Conservation (phyloP, 92 coral and sea anemone species). For the Umimayanthus chanpuru region DNA sequence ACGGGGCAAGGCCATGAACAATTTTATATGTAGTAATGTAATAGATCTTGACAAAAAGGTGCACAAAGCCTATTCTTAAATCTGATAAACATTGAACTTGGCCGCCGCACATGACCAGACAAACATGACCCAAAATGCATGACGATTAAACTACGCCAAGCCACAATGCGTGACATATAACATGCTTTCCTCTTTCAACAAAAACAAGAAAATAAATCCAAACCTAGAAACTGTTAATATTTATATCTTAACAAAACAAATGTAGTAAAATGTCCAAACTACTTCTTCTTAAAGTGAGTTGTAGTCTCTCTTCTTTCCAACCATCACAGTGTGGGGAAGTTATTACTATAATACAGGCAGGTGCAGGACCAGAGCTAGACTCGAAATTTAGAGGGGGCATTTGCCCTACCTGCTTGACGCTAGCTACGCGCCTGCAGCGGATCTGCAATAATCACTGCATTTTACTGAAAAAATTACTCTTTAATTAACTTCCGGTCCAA, state of each 20-base stretch:
- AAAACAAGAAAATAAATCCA: neutral
- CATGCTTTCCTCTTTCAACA: slow-evolving; percentile 25
- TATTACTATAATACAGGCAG: neutral
- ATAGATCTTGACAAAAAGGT: too few relatives aligned
- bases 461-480: too few relatives aligned
- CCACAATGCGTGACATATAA: neutral
- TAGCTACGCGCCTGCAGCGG: too few relatives aligned
- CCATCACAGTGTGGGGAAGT: neutral
- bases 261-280: neutral
- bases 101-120: neutral
- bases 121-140: neutral
- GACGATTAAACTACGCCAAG: neutral
- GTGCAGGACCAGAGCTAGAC: too few relatives aligned
- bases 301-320: slow-evolving; percentile 21
- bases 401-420: too few relatives aligned
- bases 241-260: slow-evolving; percentile 17
- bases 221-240: neutral
- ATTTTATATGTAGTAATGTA: too few relatives aligned
- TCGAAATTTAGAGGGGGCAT: too few relatives aligned
- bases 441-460: too few relatives aligned
- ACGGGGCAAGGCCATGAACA: too few relatives aligned
- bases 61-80: too few relatives aligned
- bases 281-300: slow-evolving; percentile 25
- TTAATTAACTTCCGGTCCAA: too few relatives aligned
- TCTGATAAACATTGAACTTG: too few relatives aligned